These are phyloP conservation scores for Platysternon megacephalum DNA, from an alignment of 2,113 vertebrate genomes.

Conservation along the genomic window DNA sequence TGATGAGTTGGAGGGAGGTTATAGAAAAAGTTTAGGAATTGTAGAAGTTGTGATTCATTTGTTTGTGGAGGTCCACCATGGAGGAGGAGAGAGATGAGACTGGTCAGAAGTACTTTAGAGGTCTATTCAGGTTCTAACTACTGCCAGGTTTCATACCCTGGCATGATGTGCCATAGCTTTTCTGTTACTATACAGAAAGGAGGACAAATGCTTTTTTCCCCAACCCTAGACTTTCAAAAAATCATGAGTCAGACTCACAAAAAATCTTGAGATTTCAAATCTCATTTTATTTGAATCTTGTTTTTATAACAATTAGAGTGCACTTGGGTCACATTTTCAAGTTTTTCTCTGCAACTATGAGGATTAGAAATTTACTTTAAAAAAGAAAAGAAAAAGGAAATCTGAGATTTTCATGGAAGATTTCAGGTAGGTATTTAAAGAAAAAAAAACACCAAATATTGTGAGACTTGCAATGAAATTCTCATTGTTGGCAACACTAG, in stretches of 20 bases:
- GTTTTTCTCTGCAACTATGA: background rate
- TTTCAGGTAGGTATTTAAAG: background rate
- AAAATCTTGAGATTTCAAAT: background rate
- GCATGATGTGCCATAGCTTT: background rate
- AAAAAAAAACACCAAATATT: background rate
- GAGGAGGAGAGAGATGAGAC: background rate
- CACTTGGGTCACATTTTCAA: background rate
- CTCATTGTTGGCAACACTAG: background rate
- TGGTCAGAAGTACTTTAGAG: background rate
- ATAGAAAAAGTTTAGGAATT: background rate
- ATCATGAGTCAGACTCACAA: background rate
- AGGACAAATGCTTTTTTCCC: background rate
- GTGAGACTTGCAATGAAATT: background rate
- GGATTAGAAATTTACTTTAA: background rate
- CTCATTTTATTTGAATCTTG: background rate
- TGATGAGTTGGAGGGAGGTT: background rate
- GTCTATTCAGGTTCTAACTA: background rate
- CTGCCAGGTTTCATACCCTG: background rate
- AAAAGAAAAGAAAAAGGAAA: background rate
- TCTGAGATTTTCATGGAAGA: background rate
- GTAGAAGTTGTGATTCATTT: background rate
- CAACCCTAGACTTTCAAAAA: background rate
- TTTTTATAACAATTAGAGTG: background rate
- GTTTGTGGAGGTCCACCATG: background rate
- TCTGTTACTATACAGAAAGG: background rate